Evolutionary conservation across 1,140 invertebrate species (phyloP).

Genomic region (Brevipalpus yothersi): DNA sequence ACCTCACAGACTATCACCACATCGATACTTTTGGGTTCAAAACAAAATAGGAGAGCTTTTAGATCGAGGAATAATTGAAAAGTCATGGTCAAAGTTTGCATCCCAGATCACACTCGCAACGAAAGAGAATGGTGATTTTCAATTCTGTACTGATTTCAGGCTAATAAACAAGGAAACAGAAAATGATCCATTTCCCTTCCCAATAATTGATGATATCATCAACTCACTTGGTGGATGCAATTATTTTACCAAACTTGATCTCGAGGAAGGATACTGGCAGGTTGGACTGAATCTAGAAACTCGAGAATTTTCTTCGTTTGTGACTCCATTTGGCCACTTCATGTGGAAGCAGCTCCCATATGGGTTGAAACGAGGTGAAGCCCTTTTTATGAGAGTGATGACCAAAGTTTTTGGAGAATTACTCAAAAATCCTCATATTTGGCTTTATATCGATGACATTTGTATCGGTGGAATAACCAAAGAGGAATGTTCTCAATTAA

Average conservation of each 20-base stretch:
- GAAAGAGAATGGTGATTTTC: neutral
- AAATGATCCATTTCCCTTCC: neutral
- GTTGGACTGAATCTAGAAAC: neutral
- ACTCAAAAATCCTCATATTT: neutral
- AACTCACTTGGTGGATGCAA: neutral
- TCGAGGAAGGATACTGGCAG: neutral
- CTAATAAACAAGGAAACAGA: constrained; percentile 1
- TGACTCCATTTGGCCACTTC: neutral
- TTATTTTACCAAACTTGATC: neutral
- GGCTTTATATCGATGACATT: neutral
- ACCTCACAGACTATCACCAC: neutral
- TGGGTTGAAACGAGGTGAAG: neutral
- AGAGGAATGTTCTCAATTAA: neutral
- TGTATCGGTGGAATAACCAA: neutral
- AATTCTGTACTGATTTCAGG: neutral
- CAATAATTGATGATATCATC: constrained; percentile 1
- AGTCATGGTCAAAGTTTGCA: neutral
- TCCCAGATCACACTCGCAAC: neutral
- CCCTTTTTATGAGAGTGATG: neutral
- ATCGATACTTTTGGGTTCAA: neutral
- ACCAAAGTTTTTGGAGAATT: neutral
- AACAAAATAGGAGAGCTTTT: neutral
- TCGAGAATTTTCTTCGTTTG: neutral
- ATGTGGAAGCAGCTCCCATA: neutral
- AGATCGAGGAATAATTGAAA: neutral